Percentiles rank a stretch among this genome's conserved stretches.
Conservation (phyloP, 2,888 invertebrate genomes). For the Cephus nigrinus region DNA sequence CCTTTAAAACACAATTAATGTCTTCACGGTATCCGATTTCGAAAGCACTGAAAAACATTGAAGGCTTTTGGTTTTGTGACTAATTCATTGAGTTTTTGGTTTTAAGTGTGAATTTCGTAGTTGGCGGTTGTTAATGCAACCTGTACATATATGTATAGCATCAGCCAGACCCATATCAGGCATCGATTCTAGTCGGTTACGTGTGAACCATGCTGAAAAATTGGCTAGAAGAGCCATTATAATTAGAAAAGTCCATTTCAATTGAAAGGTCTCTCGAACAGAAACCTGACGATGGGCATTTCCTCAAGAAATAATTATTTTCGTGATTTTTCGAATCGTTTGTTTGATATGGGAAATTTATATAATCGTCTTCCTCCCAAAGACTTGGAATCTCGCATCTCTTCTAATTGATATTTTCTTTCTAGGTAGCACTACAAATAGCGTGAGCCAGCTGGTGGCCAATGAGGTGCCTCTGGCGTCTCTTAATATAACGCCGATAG, state of each 20-base stretch:
- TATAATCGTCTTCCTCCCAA: not conserved
- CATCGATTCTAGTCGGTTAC: not conserved
- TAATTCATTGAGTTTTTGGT: slow-evolving; percentile 17
- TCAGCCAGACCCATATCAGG: not conserved
- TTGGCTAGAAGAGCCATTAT: not conserved
- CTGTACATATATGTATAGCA: not conserved
- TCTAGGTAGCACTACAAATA: slow-evolving; percentile 75
- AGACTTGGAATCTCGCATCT: not conserved
- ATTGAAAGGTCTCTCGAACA: not conserved
- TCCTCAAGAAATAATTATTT: not conserved
- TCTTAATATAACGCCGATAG: slow-evolving; percentile 65
- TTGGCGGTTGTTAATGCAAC: not conserved
- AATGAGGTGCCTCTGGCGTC: slow-evolving; percentile 74
- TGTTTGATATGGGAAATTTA: not conserved
- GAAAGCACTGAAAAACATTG: not conserved
- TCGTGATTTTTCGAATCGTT: not conserved
- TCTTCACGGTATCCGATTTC: slow-evolving; percentile 14
- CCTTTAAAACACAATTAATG: slow-evolving; percentile 8
- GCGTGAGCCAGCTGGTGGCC: slow-evolving; percentile 74
- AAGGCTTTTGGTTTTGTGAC: slow-evolving; percentile 22
- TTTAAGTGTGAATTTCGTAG: slow-evolving; percentile 7
- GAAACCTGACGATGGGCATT: not conserved
- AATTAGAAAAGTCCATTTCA: not conserved
- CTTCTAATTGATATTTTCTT: slow-evolving; percentile 39
- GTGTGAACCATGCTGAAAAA: not conserved